A percentile compares a stretch with the other conserved stretches of the same genome.
Evolutionary conservation across 2,888 invertebrate genomes (phyloP).

Genomic region (Rhagonycha lutea): DNA sequence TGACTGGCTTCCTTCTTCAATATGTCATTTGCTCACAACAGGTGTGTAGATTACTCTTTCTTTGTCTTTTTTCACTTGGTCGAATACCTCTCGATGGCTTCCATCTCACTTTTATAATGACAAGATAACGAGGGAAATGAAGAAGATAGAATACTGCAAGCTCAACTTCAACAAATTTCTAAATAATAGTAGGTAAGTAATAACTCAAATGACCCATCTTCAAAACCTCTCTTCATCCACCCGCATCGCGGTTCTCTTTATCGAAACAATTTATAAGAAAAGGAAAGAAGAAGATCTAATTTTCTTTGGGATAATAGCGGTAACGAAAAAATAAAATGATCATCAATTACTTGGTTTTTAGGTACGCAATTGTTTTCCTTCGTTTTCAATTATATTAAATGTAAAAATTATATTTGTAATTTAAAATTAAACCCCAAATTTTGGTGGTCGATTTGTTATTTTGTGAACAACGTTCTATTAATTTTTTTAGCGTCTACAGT

Average conservation of each 20-base stretch:
- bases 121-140: constrained; percentile 5
- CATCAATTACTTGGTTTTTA: constrained; percentile 48
- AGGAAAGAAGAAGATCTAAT: neutral
- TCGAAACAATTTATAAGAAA: constrained; percentile 14
- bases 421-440: constrained; percentile 34
- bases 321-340: constrained; percentile 42
- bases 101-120: constrained; percentile 1
- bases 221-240: constrained; percentile 14
- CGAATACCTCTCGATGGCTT: neutral
- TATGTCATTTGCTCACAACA: constrained; percentile 53
- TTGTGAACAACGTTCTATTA: neutral
- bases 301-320: constrained; percentile 18
- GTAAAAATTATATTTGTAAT: constrained; percentile 37
- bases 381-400: constrained; percentile 41
- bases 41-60: constrained; percentile 43
- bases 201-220: constrained; percentile 13
- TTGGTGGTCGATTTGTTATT: constrained; percentile 2
- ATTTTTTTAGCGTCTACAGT: neutral
- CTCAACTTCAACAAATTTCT: constrained; percentile 18
- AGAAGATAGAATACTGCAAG: constrained; percentile 8
- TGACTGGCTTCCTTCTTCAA: constrained; percentile 52
- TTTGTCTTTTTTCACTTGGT: constrained; percentile 19
- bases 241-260: constrained; percentile 19
- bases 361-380: constrained; percentile 44
- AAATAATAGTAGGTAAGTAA: constrained; percentile 27